Evolutionary conservation across 2,113 vertebrate genomes (phyloP).

Genomic region (Neopipo cinnamomea): DNA sequence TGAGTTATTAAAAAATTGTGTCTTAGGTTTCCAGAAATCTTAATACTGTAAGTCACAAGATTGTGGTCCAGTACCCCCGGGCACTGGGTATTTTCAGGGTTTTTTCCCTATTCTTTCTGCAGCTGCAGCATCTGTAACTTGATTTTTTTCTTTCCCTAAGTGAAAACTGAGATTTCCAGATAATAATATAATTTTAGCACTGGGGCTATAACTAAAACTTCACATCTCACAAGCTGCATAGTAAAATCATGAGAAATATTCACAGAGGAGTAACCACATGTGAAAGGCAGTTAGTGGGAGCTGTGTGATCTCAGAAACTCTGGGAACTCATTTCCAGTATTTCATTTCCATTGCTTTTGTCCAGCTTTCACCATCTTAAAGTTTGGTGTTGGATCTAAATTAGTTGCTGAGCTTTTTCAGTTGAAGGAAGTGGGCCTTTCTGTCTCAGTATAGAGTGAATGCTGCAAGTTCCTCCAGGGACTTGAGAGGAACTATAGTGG

Average conservation of each 20-base stretch:
- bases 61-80: background rate
- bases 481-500: background rate
- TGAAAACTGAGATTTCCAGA: slow-evolving; percentile 23
- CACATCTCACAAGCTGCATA: background rate
- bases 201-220: slow-evolving; percentile 3
- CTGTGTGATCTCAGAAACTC: slow-evolving; percentile 3
- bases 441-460: background rate
- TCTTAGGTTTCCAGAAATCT: background rate
- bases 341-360: background rate
- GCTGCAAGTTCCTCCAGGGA: background rate
- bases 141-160: background rate
- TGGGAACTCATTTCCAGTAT: background rate
- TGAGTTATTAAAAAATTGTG: background rate
- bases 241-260: background rate
- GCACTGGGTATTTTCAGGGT: background rate
- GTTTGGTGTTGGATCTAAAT: background rate
- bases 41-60: background rate
- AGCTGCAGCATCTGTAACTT: background rate
- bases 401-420: background rate
- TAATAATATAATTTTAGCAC: background rate
- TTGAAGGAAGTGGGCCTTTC: background rate
- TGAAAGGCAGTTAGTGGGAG: background rate
- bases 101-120: background rate
- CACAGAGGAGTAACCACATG: background rate
- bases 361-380: background rate